A percentile compares a stretch with the other conserved stretches of the same genome.
These are phyloP conservation scores for Podilymbus podiceps DNA, from an alignment of 2,113 vertebrate genomes.

Conservation along the genomic window DNA sequence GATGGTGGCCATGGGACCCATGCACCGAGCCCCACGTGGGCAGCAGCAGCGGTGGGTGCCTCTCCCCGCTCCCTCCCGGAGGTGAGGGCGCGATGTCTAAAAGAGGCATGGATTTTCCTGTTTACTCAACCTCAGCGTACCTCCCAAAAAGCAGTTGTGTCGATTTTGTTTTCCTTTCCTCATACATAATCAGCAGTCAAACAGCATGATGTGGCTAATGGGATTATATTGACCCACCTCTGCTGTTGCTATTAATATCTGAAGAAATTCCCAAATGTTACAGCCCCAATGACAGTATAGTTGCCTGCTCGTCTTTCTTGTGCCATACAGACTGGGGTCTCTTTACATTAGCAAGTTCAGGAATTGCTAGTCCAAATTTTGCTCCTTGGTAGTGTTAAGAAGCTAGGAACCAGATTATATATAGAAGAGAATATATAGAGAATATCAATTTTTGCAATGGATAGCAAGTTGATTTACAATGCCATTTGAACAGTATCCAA, in stretches of 20 bases:
- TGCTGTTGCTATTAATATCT: background rate
- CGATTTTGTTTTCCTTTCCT: background rate
- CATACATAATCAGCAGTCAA: background rate
- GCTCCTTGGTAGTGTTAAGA: background rate
- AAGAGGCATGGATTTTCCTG: background rate
- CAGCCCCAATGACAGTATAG: background rate
- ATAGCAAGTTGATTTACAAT: background rate
- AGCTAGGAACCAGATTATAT: background rate
- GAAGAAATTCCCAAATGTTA: background rate
- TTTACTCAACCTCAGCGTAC: background rate
- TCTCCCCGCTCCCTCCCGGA: background rate
- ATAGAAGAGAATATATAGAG: background rate
- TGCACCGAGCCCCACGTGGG: fast-evolving
- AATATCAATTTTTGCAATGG: background rate
- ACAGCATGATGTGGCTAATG: background rate
- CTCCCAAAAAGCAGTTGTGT: background rate
- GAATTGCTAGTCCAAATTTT: background rate
- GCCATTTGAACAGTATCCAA: background rate
- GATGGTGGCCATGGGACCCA: background rate
- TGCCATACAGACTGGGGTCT: background rate
- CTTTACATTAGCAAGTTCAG: background rate
- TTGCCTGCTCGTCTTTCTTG: background rate
- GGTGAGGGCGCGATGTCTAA: background rate
- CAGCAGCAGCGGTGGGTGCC: background rate
- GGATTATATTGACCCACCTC: background rate